Evolutionary conservation across 2,113 vertebrate species (phyloP).

Genomic region (Clarias macrocephalus): DNA sequence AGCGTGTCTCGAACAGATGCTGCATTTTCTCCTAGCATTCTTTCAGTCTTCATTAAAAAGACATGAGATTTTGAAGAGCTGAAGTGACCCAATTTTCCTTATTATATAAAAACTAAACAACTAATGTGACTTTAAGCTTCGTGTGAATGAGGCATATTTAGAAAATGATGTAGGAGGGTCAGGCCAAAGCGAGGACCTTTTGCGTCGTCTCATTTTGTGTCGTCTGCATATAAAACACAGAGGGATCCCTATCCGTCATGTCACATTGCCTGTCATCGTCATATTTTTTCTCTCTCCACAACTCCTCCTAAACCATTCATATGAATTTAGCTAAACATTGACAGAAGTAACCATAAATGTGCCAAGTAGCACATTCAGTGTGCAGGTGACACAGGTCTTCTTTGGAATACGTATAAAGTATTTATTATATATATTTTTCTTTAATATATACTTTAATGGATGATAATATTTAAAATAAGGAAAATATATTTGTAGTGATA

Average conservation of each 20-base stretch:
- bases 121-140: not conserved
- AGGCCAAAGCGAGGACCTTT: not conserved
- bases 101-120: not conserved
- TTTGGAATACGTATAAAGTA: no score
- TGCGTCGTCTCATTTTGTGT: not conserved
- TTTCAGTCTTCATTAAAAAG: not conserved
- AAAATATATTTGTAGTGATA: not conserved
- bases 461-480: not conserved
- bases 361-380: no score
- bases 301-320: not conserved
- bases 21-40: slow-evolving; percentile 12
- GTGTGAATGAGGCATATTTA: not conserved
- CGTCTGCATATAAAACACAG: no score
- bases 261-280: no score
- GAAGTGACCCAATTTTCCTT: no score
- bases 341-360: no score
- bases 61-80: no score
- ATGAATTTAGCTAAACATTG: no score
- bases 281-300: no score
- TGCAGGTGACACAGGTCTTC: no score
- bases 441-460: not conserved
- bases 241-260: no score
- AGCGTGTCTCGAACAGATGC: slow-evolving; percentile 63
- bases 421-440: not conserved
- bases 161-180: not conserved